A percentile compares a stretch with the other conserved stretches of the same genome.
phyloP scores from a whole-genome alignment of 2,888 invertebrate species.

The Melanostoma scalare region DNA sequence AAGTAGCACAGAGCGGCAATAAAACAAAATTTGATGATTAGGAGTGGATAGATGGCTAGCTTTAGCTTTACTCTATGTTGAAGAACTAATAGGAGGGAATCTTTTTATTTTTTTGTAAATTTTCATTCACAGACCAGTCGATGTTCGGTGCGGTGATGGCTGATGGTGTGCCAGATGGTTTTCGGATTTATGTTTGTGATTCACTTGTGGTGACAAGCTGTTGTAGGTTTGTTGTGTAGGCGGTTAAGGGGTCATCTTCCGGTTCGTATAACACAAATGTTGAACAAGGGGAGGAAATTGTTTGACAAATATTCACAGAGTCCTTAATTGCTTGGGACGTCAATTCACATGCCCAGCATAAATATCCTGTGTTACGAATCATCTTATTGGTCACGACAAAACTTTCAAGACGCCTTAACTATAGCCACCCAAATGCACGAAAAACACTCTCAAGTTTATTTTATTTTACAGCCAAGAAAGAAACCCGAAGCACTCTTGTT shows the following conservation, averaged over 20 bases:
- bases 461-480: too few species aligned
- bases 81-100: neutral
- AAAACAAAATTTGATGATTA: conserved; percentile 46
- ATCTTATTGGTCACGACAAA: too few species aligned
- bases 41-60: neutral
- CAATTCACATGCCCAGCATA: too few species aligned
- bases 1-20: conserved; percentile 64
- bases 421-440: too few species aligned
- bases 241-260: conserved; percentile 21
- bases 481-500: too few species aligned
- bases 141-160: neutral
- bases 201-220: conserved; percentile 10
- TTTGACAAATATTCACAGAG: neutral
- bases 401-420: too few species aligned
- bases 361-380: too few species aligned
- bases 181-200: conserved; percentile 5
- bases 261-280: conserved; percentile 8
- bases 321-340: too few species aligned
- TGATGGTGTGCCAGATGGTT: conserved; percentile 15
- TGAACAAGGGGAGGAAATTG: conserved; percentile 4
- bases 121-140: neutral
- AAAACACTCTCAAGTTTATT: too few species aligned
- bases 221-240: neutral
- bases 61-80: neutral
- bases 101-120: neutral